phyloP scores from a whole-genome alignment of 2,888 invertebrate genomes.

The Zelleria hepariella region DNA sequence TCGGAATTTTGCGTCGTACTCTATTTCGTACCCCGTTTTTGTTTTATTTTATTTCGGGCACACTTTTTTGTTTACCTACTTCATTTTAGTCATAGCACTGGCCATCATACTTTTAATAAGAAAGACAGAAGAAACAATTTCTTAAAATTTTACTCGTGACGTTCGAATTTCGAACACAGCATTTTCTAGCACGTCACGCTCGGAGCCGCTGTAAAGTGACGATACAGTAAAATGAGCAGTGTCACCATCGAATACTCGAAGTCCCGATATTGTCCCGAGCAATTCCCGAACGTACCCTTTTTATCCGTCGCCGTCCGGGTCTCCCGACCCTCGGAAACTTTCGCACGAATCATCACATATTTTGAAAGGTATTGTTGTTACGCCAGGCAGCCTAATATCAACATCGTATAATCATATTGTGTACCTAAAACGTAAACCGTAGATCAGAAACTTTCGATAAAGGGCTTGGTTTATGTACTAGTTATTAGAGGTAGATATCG shows the following conservation, averaged over 20 bases:
- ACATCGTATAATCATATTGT: conserved; percentile 9
- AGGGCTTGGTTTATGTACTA: background rate
- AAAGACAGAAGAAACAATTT: too few species aligned
- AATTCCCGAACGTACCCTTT: conserved; percentile 54
- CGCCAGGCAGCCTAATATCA: conserved; percentile 22
- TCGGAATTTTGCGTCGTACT: background rate
- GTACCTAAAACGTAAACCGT: background rate
- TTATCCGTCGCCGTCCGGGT: conserved; percentile 38
- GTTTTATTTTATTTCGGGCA: background rate
- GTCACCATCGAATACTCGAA: conserved; percentile 27
- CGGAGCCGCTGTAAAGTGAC: conserved; percentile 15
- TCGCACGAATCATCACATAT: conserved; percentile 52
- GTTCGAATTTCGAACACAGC: background rate
- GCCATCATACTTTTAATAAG: too few species aligned
- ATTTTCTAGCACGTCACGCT: conserved; percentile 15
- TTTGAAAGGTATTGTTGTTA: conserved; percentile 21
- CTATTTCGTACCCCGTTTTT: background rate
- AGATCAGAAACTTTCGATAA: background rate
- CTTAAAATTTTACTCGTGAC: background rate
- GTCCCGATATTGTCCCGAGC: conserved; percentile 36
- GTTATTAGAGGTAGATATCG: background rate
- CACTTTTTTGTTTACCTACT: too few species aligned
- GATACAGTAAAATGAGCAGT: conserved; percentile 16
- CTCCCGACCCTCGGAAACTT: conserved; percentile 47
- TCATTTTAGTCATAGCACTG: too few species aligned